phyloP scores from a whole-genome alignment of 2,113 vertebrate species.

The Trogon melanurus region DNA sequence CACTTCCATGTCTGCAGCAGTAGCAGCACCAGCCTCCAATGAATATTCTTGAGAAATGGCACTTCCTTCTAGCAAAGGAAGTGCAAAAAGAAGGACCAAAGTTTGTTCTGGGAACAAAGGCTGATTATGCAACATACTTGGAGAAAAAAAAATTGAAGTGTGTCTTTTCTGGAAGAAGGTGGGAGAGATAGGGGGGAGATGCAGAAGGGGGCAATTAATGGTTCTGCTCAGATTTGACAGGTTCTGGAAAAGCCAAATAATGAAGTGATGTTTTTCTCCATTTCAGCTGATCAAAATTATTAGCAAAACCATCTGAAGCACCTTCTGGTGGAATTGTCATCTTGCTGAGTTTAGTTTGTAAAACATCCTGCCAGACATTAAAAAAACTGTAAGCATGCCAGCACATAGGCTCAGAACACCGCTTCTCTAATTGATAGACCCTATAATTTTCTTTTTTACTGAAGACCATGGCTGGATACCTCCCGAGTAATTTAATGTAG shows the following conservation, averaged over 20 bases:
- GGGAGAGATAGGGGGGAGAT: background rate
- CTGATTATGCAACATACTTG: background rate
- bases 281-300: conserved; percentile 79
- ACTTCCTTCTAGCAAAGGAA: conserved; percentile 37
- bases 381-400: conserved; percentile 71
- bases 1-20: conserved; percentile 54
- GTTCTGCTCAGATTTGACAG: conserved; percentile 66
- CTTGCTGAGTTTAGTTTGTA: conserved; percentile 79
- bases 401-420: conserved; percentile 48
- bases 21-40: conserved; percentile 34
- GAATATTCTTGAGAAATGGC: conserved; percentile 33
- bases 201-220: conserved; percentile 48
- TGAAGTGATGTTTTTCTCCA: conserved; percentile 66
- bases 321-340: conserved; percentile 80
- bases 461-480: conserved; percentile 11
- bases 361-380: conserved; percentile 76
- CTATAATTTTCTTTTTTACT: conserved; percentile 30
- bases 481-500: background rate
- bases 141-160: background rate
- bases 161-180: conserved; percentile 11
- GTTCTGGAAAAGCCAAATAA: conserved; percentile 72
- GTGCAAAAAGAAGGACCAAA: background rate
- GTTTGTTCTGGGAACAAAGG: background rate
- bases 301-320: conserved; percentile 81
- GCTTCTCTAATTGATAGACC: conserved; percentile 49